A percentile compares a stretch with the other conserved stretches of the same genome.
Conservation (phyloP, 2,113 vertebrate genomes). For the Lichenostomus cassidix region DNA sequence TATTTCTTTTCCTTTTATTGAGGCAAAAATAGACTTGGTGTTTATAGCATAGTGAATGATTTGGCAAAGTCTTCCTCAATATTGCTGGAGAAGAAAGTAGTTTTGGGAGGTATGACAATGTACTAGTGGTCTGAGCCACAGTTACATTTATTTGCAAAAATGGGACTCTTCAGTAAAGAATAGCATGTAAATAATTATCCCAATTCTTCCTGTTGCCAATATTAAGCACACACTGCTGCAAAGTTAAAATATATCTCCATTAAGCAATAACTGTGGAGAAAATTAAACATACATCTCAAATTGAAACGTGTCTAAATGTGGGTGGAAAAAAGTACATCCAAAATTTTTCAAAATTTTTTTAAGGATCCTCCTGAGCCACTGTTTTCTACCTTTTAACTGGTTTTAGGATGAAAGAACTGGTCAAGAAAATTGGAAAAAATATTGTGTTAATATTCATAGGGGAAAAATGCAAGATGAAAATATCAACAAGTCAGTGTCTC, state of each 20-base stretch:
- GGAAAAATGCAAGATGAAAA: neutral
- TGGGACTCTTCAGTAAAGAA: neutral
- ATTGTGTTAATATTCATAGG: neutral
- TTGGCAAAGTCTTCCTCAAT: neutral
- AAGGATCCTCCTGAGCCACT: neutral
- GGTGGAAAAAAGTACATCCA: neutral
- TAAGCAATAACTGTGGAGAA: neutral
- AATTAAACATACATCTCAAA: neutral
- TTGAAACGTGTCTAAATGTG: fast-evolving
- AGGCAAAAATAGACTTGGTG: neutral
- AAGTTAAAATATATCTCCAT: neutral
- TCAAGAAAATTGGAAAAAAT: neutral
- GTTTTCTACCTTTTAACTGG: neutral
- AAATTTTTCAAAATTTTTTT: neutral
- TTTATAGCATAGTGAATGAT: neutral
- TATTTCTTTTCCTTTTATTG: neutral
- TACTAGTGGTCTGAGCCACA: neutral
- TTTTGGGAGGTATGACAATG: neutral
- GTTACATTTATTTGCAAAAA: neutral
- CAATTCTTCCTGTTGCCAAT: neutral
- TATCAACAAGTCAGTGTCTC: neutral
- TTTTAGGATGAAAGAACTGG: neutral
- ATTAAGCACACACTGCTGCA: neutral
- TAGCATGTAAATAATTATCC: neutral
- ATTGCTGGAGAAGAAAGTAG: neutral